phyloP scores from a whole-genome alignment of 2,888 invertebrate species.

The Drosophila falleni region DNA sequence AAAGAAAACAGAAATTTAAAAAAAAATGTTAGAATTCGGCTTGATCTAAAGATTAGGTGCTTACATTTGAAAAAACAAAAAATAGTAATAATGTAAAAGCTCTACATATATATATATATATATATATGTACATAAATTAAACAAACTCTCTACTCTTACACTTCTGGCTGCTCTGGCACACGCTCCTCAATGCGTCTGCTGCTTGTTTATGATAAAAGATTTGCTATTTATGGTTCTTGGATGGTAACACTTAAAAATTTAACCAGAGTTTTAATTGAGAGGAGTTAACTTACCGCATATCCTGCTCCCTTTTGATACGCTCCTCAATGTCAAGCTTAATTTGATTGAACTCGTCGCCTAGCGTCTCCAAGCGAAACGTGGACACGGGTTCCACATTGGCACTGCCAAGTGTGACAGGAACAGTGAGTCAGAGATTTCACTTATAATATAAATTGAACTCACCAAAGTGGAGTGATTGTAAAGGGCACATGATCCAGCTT shows the following conservation, averaged over 20 bases:
- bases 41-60: too few relatives aligned
- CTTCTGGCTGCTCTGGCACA: slow-evolving; percentile 65
- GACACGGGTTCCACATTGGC: slow-evolving; percentile 86
- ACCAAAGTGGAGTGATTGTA: slow-evolving; percentile 87
- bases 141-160: slow-evolving; percentile 60
- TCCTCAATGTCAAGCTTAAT: slow-evolving; percentile 87
- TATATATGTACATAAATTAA: too few relatives aligned
- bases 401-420: slow-evolving; percentile 30
- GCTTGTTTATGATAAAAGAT: slow-evolving; percentile 34
- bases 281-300: slow-evolving; percentile 71
- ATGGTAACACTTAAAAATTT: not conserved
- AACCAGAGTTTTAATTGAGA: not conserved
- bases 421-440: not conserved
- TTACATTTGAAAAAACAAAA: too few relatives aligned
- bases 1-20: too few relatives aligned
- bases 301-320: slow-evolving; percentile 87
- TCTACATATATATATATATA: too few relatives aligned
- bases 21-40: too few relatives aligned
- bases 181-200: slow-evolving; percentile 50
- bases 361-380: slow-evolving; percentile 88
- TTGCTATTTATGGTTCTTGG: not conserved
- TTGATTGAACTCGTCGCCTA: slow-evolving; percentile 87
- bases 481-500: slow-evolving; percentile 89
- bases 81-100: too few relatives aligned
- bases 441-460: slow-evolving; percentile 20